These are phyloP conservation scores for Callithrix jacchus DNA, from an alignment of 2,113 vertebrate genomes.

Conservation along the genomic window DNA sequence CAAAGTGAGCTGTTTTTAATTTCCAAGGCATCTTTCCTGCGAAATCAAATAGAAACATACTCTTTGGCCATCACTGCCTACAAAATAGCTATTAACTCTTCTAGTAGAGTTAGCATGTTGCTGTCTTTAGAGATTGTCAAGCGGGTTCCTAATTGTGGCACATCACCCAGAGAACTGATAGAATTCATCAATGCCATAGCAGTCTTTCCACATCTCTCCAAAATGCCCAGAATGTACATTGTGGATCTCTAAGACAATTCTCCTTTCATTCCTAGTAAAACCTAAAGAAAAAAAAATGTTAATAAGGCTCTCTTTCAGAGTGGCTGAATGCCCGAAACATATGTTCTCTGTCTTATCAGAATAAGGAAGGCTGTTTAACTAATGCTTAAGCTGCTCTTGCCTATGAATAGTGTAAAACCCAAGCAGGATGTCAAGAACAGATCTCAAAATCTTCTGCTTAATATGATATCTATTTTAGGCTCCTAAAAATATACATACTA, in stretches of 20 bases:
- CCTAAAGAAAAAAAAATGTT: neutral
- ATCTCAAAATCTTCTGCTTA: conserved; percentile 62
- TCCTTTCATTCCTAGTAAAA: conserved; percentile 31
- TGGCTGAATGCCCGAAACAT: neutral
- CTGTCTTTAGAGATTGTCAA: neutral
- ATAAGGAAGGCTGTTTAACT: neutral
- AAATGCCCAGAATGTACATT: neutral
- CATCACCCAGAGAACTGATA: neutral
- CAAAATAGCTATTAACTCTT: neutral
- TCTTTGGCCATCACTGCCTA: neutral
- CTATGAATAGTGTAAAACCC: conserved; percentile 50
- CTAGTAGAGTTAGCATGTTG: neutral
- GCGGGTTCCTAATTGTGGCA: neutral
- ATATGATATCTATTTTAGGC: conserved; percentile 73
- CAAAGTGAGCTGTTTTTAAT: conserved; percentile 22
- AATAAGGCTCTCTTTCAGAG: neutral
- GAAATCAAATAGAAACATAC: conserved; percentile 16
- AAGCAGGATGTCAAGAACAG: conserved; percentile 47
- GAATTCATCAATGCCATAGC: neutral
- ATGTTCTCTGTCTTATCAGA: neutral
- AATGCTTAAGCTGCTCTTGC: conserved; percentile 8
- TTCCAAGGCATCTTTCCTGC: neutral
- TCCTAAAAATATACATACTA: conserved; percentile 73
- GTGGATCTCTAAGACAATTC: neutral
- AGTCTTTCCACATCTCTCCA: neutral